Base-by-base conservation (phyloP, 1,140 invertebrate species). In the Macrocentrus cingulum region DNA sequence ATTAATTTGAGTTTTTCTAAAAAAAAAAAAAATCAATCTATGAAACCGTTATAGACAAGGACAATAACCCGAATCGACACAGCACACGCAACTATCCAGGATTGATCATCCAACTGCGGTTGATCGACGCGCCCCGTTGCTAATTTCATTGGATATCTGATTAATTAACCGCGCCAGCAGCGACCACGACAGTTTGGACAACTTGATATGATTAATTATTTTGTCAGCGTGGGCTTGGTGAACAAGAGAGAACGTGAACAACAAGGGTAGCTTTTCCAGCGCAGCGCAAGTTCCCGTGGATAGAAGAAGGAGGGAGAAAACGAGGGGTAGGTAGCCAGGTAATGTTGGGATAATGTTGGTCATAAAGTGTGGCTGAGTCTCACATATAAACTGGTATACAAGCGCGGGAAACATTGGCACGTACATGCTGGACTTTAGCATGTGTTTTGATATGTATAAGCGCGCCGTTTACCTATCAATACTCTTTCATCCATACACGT, bases 61-160 rank as follows among this genome's bases (percentile, higher is more conserved):
- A n/a, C n/a, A 56, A 39, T 56, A 52, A 54, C 1, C 8, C 18
- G 6, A 42, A 42, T 19, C 39, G 41, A 45, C 46, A 32, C 32
- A 37, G 23, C 29, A 37, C 19, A 54, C 34, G 23, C 44, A 55
- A 56, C 25, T 48, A 20, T 32, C 53, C 51, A 41, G 54, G 62
- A 66, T 64, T 59, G 60, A 62, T 63, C 51, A 32, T 56, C 45
- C n/a, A 44, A 44, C 60, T 67, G 64, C 56, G 51, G 49, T 59
- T 67, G 67, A 74, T 71, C 63, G 65, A 71, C 66, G 61, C 66
- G 60, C 62, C 50, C 57, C 61, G 59, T 57, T 61, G 67, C 66
- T 77, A 75, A 76, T 78, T 76, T 70, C 68, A 61, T 53, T 45
- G 64, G 72, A 73, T 79, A 79, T 79, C 78, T 77, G 75, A 79